Base-by-base conservation (phyloP, 30 jellyfish, hydroid and myxozoan species). In the Calvadosia cruxmelitensis region DNA sequence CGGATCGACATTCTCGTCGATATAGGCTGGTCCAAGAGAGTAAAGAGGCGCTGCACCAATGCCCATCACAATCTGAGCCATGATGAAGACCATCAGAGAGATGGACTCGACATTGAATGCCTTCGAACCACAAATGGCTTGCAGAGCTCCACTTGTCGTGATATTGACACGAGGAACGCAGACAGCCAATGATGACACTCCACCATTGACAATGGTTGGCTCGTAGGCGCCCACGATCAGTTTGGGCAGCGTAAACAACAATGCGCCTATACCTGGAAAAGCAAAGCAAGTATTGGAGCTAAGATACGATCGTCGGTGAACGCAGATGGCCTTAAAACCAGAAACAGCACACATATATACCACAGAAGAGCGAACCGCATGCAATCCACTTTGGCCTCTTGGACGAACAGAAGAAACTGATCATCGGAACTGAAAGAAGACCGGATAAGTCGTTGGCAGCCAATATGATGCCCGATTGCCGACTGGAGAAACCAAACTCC, bases 401-500 rank as follows among this genome's bases (percentile, higher is more conserved):
- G n/a, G 89, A 88, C 23, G 50, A 52, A 1, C 81, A 28, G 52
- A 79, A 78, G 62, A 78, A 85, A 57, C 93, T 78, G 48, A 85
- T 74, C 27, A 85, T 2, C 29, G 91, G 80, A n/a, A 85, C 84
- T 5, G 73, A 35, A 0, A 85, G 20, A 2, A 85, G 65, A 23
- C 92, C 96, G 15, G 94, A 76, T 27, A 73, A 75, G 70, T 85
- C 96, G 32, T 85, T 85, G 28, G 91, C 70, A 10, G 85, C 69
- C 31, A 85, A 50, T 25, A 85, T 85, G 62, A 78, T 24, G 26
- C 84, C 93, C 0, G 93, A 48, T 31, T 65, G 75, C 34, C 68
- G 78, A 75, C 96, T 85, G 77, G 77, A 66, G 1, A 85, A 74
- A 34, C 96, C 96, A 73, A 85, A 85, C 50, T 85, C 96, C 73